phyloP scores from a whole-genome alignment of 2,113 vertebrate genomes.

The Hemichromis elongatus region DNA sequence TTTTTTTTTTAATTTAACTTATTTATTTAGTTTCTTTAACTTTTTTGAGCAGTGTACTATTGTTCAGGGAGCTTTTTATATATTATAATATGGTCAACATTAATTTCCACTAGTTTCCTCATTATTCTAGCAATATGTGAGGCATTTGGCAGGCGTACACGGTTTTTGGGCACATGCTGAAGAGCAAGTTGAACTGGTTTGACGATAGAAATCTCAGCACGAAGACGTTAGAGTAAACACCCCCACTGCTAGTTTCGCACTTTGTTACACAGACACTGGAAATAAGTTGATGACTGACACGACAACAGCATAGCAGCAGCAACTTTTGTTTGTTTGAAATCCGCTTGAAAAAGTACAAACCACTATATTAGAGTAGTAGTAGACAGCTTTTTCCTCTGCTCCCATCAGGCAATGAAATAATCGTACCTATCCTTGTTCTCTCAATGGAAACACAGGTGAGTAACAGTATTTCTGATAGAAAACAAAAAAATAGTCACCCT shows the following conservation, averaged over 20 bases:
- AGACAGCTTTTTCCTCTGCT: background rate
- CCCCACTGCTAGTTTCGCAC: background rate
- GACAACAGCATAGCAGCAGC: background rate
- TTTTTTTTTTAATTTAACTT: background rate
- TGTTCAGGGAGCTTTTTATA: background rate
- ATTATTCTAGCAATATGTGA: background rate
- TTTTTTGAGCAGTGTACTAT: background rate
- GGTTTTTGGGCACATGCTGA: background rate
- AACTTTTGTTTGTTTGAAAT: background rate
- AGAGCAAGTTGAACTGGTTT: constrained; percentile 60
- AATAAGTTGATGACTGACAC: constrained; percentile 8
- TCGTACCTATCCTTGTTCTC: background rate
- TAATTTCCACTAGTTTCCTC: background rate
- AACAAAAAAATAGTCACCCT: background rate
- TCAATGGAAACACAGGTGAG: constrained; percentile 49
- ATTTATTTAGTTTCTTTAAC: background rate
- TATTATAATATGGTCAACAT: background rate
- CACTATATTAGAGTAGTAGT: background rate
- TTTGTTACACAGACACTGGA: constrained; percentile 6
- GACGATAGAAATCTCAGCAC: constrained; percentile 25
- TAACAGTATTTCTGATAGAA: background rate
- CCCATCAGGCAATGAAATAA: background rate
- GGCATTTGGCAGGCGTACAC: background rate
- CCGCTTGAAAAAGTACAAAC: background rate
- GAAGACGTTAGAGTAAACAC: constrained; percentile 31